Conservation (phyloP, 2,113 vertebrate species). For the Maccullochella peelii region DNA sequence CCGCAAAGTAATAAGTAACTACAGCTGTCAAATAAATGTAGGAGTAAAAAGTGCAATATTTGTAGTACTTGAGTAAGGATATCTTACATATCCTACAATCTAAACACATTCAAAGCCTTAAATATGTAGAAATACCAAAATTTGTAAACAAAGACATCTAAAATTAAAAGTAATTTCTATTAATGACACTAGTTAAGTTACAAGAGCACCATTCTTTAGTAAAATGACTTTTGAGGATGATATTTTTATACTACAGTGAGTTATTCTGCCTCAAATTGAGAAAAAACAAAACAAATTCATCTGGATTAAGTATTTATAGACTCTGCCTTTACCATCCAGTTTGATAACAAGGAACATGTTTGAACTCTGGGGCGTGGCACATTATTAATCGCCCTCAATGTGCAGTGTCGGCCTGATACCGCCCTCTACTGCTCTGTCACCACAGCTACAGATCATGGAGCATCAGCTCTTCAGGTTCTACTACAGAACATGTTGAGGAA, state of each 20-base stretch:
- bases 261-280: neutral
- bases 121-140: neutral
- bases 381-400: too few relatives aligned
- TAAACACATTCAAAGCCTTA: too few relatives aligned
- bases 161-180: neutral
- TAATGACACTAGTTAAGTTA: neutral
- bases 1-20: too few relatives aligned
- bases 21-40: too few relatives aligned
- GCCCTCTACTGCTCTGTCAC: slow-evolving; percentile 36
- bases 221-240: neutral
- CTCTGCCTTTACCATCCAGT: neutral
- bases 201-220: neutral
- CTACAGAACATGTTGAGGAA: neutral
- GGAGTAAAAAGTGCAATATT: too few relatives aligned
- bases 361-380: slow-evolving; percentile 15
- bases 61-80: neutral
- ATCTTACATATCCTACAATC: too few relatives aligned
- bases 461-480: neutral
- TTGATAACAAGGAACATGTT: neutral
- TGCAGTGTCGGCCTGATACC: neutral
- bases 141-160: neutral
- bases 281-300: neutral
- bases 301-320: too few relatives aligned
- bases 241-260: neutral
- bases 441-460: neutral